These are phyloP conservation scores for Paracanthobrama guichenoti DNA, from an alignment of 2,113 vertebrate genomes.

Conservation along the genomic window DNA sequence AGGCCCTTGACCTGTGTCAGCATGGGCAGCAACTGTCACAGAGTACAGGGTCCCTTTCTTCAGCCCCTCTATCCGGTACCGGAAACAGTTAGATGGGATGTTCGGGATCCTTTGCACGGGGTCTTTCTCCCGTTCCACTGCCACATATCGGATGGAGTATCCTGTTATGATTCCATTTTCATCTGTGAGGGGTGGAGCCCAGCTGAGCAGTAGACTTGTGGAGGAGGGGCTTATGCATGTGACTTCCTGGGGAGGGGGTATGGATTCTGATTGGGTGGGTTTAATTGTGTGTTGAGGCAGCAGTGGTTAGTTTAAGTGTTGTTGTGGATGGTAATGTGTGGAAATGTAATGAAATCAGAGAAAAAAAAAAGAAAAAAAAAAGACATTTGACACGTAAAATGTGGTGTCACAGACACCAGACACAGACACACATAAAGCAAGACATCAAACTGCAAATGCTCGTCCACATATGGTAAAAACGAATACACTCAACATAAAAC, in stretches of 20 bases:
- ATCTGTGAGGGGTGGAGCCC: conserved; percentile 89
- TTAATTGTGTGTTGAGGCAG: conserved; percentile 54
- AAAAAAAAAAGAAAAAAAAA: conserved; percentile 83
- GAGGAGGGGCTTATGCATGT: conserved; percentile 93
- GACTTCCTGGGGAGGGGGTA: conserved; percentile 96
- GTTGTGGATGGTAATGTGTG: conserved; percentile 51
- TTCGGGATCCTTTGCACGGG: conserved; percentile 82
- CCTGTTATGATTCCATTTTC: conserved; percentile 88
- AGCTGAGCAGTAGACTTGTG: conserved; percentile 98
- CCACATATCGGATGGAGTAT: conserved; percentile 90
- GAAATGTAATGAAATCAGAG: conserved; percentile 79
- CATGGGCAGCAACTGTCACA: conserved; percentile 88
- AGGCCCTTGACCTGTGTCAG: conserved; percentile 90
- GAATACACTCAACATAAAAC: conserved; percentile 27
- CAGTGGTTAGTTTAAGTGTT: conserved; percentile 59
- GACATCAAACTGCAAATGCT: neutral
- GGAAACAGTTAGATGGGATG: conserved; percentile 83
- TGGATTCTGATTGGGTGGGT: conserved; percentile 85
- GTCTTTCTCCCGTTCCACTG: conserved; percentile 84
- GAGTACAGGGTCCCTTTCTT: conserved; percentile 96
- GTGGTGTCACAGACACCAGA: conserved; percentile 13
- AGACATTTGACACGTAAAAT: conserved; percentile 64
- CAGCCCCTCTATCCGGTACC: conserved; percentile 90
- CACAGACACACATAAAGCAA: too few species aligned
- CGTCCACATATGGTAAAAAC: neutral